Percentiles rank a stretch among this genome's conserved stretches.
Conservation (phyloP, 2,797 vertebrate species). For the Tangara arthus region DNA sequence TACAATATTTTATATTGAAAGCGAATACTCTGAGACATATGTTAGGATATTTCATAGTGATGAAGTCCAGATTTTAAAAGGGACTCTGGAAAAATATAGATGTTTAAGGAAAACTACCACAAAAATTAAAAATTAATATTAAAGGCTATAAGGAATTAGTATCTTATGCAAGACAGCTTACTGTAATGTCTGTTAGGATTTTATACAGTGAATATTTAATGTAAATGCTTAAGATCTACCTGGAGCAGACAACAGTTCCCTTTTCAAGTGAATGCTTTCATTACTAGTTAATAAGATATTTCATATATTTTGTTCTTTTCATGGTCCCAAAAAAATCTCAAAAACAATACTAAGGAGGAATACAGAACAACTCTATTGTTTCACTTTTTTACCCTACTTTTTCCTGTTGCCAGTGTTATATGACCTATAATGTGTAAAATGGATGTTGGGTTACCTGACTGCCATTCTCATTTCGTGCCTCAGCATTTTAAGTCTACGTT, state of each 20-base stretch:
- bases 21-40: background rate
- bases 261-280: background rate
- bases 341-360: background rate
- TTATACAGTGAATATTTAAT: background rate
- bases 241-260: background rate
- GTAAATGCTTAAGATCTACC: background rate
- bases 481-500: background rate
- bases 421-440: background rate
- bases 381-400: background rate
- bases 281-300: background rate
- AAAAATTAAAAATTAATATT: background rate
- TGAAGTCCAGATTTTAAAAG: background rate
- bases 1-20: background rate
- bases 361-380: background rate
- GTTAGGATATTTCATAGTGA: background rate
- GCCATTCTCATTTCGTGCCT: background rate
- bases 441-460: background rate
- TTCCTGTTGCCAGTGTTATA: background rate
- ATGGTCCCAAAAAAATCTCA: background rate
- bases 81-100: background rate
- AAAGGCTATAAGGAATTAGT: background rate
- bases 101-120: background rate
- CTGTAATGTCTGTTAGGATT: background rate
- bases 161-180: background rate
- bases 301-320: background rate